These are phyloP conservation scores for Parambassis ranga DNA, from an alignment of 2,797 vertebrate species.

Conservation along the genomic window DNA sequence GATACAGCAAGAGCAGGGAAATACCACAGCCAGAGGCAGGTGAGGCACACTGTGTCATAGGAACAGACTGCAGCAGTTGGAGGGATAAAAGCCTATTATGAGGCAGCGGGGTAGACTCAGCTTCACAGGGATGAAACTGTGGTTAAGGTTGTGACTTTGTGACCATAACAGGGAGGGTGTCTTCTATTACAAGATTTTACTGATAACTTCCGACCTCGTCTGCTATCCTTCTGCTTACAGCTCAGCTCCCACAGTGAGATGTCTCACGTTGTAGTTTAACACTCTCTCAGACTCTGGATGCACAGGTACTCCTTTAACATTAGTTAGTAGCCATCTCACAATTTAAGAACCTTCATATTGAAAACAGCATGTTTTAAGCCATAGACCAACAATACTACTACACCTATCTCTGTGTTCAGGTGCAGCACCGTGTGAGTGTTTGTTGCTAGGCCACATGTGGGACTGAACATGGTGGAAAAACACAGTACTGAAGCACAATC, in stretches of 20 bases:
- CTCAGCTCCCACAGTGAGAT: constrained; percentile 12
- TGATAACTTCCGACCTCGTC: constrained; percentile 21
- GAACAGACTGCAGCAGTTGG: constrained; percentile 39
- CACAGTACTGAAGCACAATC: constrained; percentile 31
- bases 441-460: constrained; percentile 24
- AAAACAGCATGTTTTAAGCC: no score
- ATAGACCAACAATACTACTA: no score
- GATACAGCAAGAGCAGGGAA: constrained; percentile 24
- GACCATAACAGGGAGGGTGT: constrained; percentile 12
- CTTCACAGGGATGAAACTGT: constrained; percentile 6
- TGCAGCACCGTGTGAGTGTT: no score
- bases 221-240: not conserved
- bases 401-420: no score
- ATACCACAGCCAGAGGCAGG: constrained; percentile 12
- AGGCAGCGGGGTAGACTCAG: constrained; percentile 14
- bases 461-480: constrained; percentile 17
- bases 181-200: constrained; percentile 28
- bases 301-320: no score
- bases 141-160: constrained; percentile 35
- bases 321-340: no score
- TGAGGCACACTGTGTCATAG: constrained; percentile 31
- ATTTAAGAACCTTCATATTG: no score
- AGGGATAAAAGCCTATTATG: constrained; percentile 46
- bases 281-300: no score
- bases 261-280: no score